Evolutionary conservation across 2,113 vertebrate species (phyloP), one percentile per base, ranked within the genome.

Genomic region (Siniperca knerii): DNA sequence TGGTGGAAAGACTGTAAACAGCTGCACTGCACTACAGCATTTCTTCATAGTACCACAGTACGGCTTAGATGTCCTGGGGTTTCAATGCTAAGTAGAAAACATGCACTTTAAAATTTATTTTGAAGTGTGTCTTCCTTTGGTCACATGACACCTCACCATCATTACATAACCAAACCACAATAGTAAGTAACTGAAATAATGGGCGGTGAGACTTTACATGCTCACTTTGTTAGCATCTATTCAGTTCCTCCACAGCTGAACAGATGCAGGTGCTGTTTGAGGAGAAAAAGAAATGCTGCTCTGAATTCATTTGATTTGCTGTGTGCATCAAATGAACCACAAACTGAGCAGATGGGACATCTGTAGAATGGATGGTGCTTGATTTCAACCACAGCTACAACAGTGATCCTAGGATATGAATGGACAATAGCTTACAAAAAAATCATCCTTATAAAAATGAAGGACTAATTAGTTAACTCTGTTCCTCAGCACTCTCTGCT

Each of bases 1-100:
- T 78, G 58, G 77, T 71, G 50, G 62, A 79, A 68, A 54, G 87
- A 89, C 67, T 88, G 76, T 90, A 92, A 93, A 92, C 89, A 92
- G 66, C 74, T 89, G 85, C 16, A 74, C 57, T 70, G 77, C 52
- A 62, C 77, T 37, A 44, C 54, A 78, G 16, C 18, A 60, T 74
- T 80, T 77, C 46, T 48, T 61, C 54, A 65, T 37, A 33, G 29
- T 35, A 40, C 55, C 42, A 15, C 70, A 48, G 65, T 8, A 20
- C 7, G 57, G 64, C 12, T 52, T 21, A 50, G 25, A 70, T 65
- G 37, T 72, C 75, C 12, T 73, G 21, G 25, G 6, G 35, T 58
- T 86, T 77, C n/a, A 79, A 21, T 50, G 55, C 52, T 7, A 8
- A 75, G 61, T 21, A 35, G 12, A 77, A 68, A 74, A 64, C 6